Conservation (phyloP, 2,113 vertebrate genomes). For the Onychorhynchus coronatus region DNA sequence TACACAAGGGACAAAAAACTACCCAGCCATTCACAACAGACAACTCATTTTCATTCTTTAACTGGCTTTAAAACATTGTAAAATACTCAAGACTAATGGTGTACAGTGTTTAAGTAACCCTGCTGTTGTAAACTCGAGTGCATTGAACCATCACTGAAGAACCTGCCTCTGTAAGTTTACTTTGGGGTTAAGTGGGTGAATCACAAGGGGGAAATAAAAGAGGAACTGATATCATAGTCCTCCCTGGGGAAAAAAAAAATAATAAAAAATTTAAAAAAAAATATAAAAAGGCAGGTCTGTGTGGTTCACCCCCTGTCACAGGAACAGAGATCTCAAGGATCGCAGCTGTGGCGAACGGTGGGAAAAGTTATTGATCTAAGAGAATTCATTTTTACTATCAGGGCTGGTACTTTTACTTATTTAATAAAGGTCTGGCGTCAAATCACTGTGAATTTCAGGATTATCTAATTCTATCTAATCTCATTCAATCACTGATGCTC, state of each 20-base stretch:
- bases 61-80: neutral
- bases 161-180: neutral
- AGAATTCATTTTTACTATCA: conserved; percentile 55
- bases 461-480: conserved; percentile 75
- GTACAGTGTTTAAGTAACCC: neutral
- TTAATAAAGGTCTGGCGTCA: conserved; percentile 64
- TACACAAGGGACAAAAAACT: neutral
- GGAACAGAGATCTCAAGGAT: neutral
- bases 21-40: neutral
- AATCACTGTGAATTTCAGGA: conserved; percentile 64
- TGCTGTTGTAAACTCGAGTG: neutral
- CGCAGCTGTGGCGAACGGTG: neutral
- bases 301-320: neutral
- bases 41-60: neutral
- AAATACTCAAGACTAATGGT: neutral
- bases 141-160: neutral
- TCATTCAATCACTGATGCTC: conserved; percentile 71
- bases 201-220: conserved; percentile 47
- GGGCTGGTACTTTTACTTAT: conserved; percentile 61
- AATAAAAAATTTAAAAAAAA: neutral
- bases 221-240: conserved; percentile 16
- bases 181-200: conserved; percentile 36
- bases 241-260: neutral
- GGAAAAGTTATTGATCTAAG: conserved; percentile 50
- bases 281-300: neutral